Percentiles rank a stretch among this genome's conserved stretches.
Evolutionary conservation across 2,113 vertebrate genomes (phyloP).

Genomic region (Eulacestoma nigropectus): DNA sequence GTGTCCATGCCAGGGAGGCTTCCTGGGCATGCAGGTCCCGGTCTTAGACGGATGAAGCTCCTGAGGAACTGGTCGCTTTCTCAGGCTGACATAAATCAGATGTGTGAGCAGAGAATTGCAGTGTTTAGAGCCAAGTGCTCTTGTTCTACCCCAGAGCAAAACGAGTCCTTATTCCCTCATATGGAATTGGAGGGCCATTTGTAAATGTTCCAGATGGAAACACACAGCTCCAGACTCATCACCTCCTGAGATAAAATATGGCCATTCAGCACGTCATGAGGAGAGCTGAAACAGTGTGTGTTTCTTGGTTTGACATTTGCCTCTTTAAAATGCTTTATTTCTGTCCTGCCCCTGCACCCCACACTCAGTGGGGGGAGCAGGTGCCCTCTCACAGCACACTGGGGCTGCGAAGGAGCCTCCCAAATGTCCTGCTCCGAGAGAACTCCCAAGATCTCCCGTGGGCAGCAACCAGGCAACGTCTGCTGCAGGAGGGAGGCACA

Average conservation of each 20-base stretch:
- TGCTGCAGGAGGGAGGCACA: background rate
- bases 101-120: background rate
- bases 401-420: background rate
- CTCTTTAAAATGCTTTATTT: background rate
- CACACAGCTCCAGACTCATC: background rate
- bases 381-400: background rate
- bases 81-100: background rate
- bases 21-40: background rate
- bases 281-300: background rate
- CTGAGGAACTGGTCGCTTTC: background rate
- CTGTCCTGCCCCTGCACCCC: background rate
- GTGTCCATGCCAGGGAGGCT: background rate
- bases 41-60: background rate
- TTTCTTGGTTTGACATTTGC: background rate
- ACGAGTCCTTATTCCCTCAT: background rate
- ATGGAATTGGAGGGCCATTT: background rate
- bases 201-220: background rate
- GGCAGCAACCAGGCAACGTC: background rate
- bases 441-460: background rate
- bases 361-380: background rate
- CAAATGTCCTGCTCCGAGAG: accelerated
- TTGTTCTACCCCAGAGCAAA: background rate
- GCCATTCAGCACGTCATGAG: accelerated
- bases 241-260: background rate
- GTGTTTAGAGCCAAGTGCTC: background rate